Percentiles rank a stretch among this genome's conserved stretches.
These are phyloP conservation scores for Meleagris gallopavo DNA, from an alignment of 2,113 vertebrate genomes.

Conservation along the genomic window DNA sequence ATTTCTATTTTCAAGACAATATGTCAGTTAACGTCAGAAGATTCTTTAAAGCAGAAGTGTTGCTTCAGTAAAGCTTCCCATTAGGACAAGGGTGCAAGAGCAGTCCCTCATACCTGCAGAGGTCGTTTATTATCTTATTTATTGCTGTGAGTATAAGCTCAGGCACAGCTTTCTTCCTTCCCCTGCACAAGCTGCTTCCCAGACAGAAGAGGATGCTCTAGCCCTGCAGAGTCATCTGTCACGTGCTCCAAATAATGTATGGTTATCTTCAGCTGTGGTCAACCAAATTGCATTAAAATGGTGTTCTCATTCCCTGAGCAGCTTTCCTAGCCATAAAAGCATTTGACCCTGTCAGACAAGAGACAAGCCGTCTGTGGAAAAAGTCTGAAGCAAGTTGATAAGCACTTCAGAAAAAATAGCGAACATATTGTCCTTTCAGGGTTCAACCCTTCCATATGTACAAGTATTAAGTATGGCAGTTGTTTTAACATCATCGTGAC, in stretches of 20 bases:
- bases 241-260: neutral
- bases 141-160: neutral
- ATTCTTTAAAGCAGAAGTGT: neutral
- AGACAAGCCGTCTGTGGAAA: neutral
- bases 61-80: neutral
- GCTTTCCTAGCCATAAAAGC: neutral
- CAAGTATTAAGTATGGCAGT: neutral
- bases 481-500: neutral
- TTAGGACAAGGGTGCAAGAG: neutral
- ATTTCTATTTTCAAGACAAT: neutral
- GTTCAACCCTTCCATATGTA: neutral
- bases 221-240: neutral
- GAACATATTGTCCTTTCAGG: neutral
- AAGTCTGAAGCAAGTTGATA: constrained; percentile 6
- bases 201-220: neutral
- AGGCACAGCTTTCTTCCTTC: neutral
- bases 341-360: neutral
- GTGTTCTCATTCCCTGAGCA: neutral
- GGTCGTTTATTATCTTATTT: neutral
- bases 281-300: neutral
- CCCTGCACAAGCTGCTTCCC: neutral
- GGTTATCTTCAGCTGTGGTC: neutral
- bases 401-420: neutral
- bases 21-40: too few relatives aligned
- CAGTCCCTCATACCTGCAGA: too few relatives aligned